phyloP scores from a whole-genome alignment of 2,797 vertebrate species.

The Tolypeutes matacus region DNA sequence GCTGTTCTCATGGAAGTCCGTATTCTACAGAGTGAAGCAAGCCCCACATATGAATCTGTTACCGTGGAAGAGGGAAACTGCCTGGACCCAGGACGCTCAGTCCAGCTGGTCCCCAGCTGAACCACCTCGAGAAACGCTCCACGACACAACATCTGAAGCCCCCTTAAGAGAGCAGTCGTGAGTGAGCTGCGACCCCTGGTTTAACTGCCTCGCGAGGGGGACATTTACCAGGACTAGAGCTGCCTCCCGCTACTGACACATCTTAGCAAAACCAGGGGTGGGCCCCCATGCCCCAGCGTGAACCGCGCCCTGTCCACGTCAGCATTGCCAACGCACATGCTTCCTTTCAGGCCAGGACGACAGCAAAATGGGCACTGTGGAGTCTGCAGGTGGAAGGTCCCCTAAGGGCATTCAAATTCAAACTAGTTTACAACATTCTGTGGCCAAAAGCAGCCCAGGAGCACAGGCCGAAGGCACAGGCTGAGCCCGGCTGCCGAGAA shows the following conservation, averaged over 20 bases:
- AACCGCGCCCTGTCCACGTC: neutral
- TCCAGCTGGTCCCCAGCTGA: neutral
- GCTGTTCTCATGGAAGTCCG: slow-evolving; percentile 87
- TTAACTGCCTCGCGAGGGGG: slow-evolving; percentile 11
- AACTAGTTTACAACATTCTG: neutral
- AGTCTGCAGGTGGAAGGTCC: neutral
- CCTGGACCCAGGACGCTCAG: neutral
- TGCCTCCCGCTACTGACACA: neutral
- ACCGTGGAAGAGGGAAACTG: slow-evolving; percentile 68
- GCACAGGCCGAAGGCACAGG: neutral
- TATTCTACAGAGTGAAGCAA: slow-evolving; percentile 87
- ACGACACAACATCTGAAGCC: slow-evolving; percentile 69
- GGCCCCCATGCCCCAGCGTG: neutral
- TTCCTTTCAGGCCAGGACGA: neutral
- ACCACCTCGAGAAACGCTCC: slow-evolving; percentile 60
- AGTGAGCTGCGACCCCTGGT: neutral
- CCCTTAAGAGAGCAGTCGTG: slow-evolving; percentile 8
- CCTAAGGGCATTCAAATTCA: neutral
- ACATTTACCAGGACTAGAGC: neutral
- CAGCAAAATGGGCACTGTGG: neutral
- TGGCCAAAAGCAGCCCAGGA: neutral
- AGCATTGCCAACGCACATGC: neutral
- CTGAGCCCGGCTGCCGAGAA: too few species aligned
- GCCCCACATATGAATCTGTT: slow-evolving; percentile 80
- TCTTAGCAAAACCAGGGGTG: neutral